Conservation (phyloP, 2,888 invertebrate species). For the Sepiola atlantica region DNA sequence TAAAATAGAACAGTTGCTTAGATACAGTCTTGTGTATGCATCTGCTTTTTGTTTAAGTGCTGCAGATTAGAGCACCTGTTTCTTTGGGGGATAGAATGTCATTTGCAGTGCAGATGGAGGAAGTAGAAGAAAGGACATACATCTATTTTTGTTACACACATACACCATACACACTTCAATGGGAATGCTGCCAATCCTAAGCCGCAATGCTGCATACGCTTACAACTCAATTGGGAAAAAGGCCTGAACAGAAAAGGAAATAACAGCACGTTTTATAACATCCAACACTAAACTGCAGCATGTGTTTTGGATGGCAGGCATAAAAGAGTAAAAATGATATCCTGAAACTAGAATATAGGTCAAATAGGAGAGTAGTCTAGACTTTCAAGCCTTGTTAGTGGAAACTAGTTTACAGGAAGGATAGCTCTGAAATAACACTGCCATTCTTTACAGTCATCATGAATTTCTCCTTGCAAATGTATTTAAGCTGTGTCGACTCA, state of each 20-base stretch:
- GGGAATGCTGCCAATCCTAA: neutral
- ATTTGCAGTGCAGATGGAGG: neutral
- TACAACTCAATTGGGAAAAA: neutral
- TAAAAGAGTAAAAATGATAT: neutral
- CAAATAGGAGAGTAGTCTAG: too few relatives aligned
- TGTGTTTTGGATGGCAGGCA: neutral
- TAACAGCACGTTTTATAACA: neutral
- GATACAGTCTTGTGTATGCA: neutral
- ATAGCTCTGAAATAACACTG: too few relatives aligned
- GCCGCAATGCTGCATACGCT: neutral
- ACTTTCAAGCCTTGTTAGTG: too few relatives aligned
- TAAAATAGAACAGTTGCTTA: neutral
- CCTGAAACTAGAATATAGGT: neutral
- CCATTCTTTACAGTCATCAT: too few relatives aligned
- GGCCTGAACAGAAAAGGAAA: neutral
- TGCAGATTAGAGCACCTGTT: conserved; percentile 19
- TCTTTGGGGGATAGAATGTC: neutral
- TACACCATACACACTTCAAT: neutral
- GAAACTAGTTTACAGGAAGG: too few relatives aligned
- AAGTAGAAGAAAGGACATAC: neutral
- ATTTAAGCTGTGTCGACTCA: too few relatives aligned
- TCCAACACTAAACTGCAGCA: neutral
- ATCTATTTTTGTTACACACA: too few relatives aligned
- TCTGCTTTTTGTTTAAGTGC: neutral
- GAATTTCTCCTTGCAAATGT: too few relatives aligned